A percentile compares a stretch with the other conserved stretches of the same genome.
phyloP scores from a whole-genome alignment of 2,888 invertebrate genomes.

The Chloromyia formosa region DNA sequence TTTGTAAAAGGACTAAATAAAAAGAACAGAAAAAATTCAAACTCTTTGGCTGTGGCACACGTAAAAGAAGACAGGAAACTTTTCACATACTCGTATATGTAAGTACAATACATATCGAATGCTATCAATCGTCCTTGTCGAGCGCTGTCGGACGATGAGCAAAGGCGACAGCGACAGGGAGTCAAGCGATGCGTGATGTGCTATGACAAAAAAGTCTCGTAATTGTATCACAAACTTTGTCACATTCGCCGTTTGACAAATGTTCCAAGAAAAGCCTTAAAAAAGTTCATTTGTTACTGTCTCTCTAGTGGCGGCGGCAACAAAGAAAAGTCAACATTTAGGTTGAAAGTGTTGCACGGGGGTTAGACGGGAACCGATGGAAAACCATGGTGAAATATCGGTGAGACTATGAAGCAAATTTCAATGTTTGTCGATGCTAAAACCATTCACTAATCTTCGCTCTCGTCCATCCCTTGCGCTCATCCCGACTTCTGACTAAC shows the following conservation, averaged over 20 bases:
- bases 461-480: slow-evolving; percentile 6
- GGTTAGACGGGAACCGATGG: neutral
- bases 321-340: neutral
- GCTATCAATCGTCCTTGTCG: slow-evolving; percentile 47
- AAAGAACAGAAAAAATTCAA: neutral
- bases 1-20: neutral
- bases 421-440: slow-evolving; percentile 1
- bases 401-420: neutral
- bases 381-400: neutral
- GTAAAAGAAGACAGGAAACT: slow-evolving; percentile 16
- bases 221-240: slow-evolving; percentile 49
- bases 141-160: slow-evolving; percentile 10
- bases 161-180: neutral
- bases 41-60: slow-evolving; percentile 7
- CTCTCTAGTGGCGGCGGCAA: slow-evolving; percentile 32
- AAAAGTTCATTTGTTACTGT: slow-evolving; percentile 50
- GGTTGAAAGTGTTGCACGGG: neutral
- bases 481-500: neutral
- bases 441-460: neutral
- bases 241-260: slow-evolving; percentile 49
- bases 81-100: slow-evolving; percentile 42
- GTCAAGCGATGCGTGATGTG: slow-evolving; percentile 29
- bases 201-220: slow-evolving; percentile 41
- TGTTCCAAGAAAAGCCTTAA: slow-evolving; percentile 46
- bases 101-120: slow-evolving; percentile 17